These are phyloP conservation scores for Criorhina ranunculi DNA, from an alignment of 2,888 invertebrate species.

Conservation along the genomic window DNA sequence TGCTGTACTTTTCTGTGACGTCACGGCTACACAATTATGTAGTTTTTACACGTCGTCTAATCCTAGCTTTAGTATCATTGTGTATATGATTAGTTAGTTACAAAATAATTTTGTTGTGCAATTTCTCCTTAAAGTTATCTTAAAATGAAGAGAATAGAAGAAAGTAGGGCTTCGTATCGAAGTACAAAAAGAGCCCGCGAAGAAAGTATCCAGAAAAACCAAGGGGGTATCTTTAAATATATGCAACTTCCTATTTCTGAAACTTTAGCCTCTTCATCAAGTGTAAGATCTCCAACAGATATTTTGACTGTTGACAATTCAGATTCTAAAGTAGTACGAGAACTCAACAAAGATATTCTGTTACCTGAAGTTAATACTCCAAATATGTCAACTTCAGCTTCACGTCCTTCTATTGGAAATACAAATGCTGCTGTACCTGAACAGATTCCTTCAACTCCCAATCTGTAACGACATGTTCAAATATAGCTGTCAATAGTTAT, in stretches of 20 bases:
- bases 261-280: conserved; percentile 12
- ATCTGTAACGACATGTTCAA: conserved; percentile 9
- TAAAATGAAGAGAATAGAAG: conserved; percentile 10
- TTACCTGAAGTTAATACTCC: conserved; percentile 7
- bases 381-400: conserved; percentile 9
- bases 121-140: conserved; percentile 4
- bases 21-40: no score
- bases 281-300: conserved; percentile 4
- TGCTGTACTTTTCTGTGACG: no score
- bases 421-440: conserved; percentile 11
- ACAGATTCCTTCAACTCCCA: conserved; percentile 1
- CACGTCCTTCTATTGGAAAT: not conserved
- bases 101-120: conserved; percentile 6
- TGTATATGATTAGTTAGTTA: no score
- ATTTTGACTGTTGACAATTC: conserved; percentile 11
- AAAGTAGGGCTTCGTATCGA: conserved; percentile 11
- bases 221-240: conserved; percentile 9
- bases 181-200: conserved; percentile 9
- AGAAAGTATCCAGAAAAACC: conserved; percentile 9
- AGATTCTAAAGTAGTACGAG: conserved; percentile 9
- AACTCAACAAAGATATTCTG: conserved; percentile 9
- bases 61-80: no score
- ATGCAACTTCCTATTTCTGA: conserved; percentile 11
- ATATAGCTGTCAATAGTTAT: conserved; percentile 10
- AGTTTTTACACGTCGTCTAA: no score